A percentile compares a stretch with the other conserved stretches of the same genome.
Evolutionary conservation across 1,140 invertebrate species (phyloP).

Genomic region (Drosophila eugracilis): DNA sequence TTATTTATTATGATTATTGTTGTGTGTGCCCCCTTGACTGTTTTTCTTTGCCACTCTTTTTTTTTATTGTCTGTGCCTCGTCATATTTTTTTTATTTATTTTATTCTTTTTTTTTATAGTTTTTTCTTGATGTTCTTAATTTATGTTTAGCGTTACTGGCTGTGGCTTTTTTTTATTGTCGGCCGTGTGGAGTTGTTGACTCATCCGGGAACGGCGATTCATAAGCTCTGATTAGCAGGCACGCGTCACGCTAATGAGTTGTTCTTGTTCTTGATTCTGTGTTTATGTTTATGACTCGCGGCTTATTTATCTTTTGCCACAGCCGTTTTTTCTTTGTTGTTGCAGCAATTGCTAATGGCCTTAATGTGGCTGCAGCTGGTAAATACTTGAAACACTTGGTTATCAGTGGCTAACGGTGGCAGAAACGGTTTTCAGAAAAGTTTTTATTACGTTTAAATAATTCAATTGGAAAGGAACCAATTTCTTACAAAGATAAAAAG

Average conservation of each 20-base stretch:
- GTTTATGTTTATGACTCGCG: conserved; percentile 7
- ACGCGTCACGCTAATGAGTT: conserved; percentile 78
- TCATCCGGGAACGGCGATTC: conserved; percentile 59
- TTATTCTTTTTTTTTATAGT: conserved; percentile 15
- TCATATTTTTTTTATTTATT: conserved; percentile 18
- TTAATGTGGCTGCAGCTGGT: conserved; percentile 6
- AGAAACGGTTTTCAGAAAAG: not conserved
- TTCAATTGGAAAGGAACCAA: not conserved
- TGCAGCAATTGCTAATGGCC: conserved; percentile 7
- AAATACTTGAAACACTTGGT: not conserved
- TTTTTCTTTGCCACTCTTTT: conserved; percentile 2
- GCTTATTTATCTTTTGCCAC: conserved; percentile 3
- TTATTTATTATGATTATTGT: conserved; percentile 30
- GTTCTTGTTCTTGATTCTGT: conserved; percentile 21
- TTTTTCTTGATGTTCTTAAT: conserved; percentile 25
- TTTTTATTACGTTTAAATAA: not conserved
- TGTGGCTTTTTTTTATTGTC: conserved; percentile 31
- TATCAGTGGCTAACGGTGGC: conserved; percentile 7
- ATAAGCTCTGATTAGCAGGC: conserved; percentile 72
- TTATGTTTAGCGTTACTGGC: conserved; percentile 48
- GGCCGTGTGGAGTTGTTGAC: conserved; percentile 43
- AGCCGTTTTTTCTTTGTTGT: not conserved
- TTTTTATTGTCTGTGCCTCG: conserved; percentile 9
- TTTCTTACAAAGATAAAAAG: too few relatives aligned
- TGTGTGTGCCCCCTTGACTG: conserved; percentile 9